These are phyloP conservation scores for Rhinogobio ventralis DNA, from an alignment of 2,797 vertebrate species.

Conservation along the genomic window DNA sequence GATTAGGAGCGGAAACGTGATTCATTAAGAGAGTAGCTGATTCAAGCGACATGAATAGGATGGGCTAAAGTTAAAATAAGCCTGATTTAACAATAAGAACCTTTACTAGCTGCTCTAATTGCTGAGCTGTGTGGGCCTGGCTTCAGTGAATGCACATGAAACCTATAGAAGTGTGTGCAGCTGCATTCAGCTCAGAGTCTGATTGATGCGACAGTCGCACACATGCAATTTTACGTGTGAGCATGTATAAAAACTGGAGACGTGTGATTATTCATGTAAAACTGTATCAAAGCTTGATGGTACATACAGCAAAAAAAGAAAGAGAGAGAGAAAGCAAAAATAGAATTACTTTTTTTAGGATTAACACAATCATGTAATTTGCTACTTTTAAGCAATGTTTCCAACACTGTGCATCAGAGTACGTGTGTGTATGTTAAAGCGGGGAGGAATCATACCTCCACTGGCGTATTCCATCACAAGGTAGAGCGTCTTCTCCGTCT, in stretches of 20 bases:
- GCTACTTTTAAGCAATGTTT: not conserved
- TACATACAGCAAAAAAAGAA: not conserved
- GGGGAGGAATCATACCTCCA: slow-evolving; percentile 80
- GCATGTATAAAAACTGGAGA: not conserved
- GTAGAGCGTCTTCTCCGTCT: slow-evolving; percentile 94
- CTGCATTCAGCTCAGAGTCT: not conserved
- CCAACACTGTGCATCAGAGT: not conserved
- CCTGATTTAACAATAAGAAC: slow-evolving; percentile 34
- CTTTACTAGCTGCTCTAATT: slow-evolving; percentile 1
- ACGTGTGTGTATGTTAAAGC: not conserved
- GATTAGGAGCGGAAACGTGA: slow-evolving; percentile 31
- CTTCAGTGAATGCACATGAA: slow-evolving; percentile 9
- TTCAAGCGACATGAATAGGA: slow-evolving; percentile 22
- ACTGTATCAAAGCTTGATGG: slow-evolving; percentile 21
- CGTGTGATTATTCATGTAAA: slow-evolving; percentile 28
- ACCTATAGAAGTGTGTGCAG: slow-evolving; percentile 8
- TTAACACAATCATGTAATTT: not conserved
- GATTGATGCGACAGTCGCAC: slow-evolving; percentile 14
- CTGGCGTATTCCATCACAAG: slow-evolving; percentile 95
- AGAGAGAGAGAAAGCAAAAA: not conserved
- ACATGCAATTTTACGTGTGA: not conserved
- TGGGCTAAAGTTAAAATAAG: slow-evolving; percentile 45
- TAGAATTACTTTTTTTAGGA: not conserved
- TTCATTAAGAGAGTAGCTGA: slow-evolving; percentile 34
- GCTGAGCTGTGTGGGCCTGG: slow-evolving; percentile 12